These are phyloP conservation scores for Takifugu rubripes DNA, from an alignment of 2,797 vertebrate species.

Conservation along the genomic window DNA sequence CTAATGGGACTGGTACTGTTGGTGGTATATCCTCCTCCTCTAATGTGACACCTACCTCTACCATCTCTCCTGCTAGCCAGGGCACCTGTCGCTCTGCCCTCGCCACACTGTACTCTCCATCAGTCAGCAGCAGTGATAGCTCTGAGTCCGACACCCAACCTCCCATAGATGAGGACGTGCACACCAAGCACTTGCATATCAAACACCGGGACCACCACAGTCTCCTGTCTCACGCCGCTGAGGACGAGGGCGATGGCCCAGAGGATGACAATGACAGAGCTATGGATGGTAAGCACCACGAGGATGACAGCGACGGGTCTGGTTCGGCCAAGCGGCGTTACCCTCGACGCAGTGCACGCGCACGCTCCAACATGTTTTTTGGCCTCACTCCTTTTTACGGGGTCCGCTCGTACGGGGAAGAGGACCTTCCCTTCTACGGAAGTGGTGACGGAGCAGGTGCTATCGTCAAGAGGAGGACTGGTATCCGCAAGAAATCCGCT, in stretches of 20 bases:
- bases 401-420: constrained; percentile 94
- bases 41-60: constrained; percentile 62
- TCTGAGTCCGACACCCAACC: constrained; percentile 76
- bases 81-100: constrained; percentile 53
- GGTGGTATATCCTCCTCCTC: constrained; percentile 61
- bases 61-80: constrained; percentile 58
- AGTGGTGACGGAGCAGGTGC: constrained; percentile 75
- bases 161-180: constrained; percentile 65
- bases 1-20: constrained; percentile 73
- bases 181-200: constrained; percentile 43
- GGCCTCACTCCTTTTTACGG: constrained; percentile 96
- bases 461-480: constrained; percentile 81
- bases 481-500: constrained; percentile 84
- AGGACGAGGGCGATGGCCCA: constrained; percentile 66
- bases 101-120: constrained; percentile 69
- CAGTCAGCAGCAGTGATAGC: constrained; percentile 77
- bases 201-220: constrained; percentile 47
- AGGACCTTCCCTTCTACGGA: constrained; percentile 92
- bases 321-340: constrained; percentile 93
- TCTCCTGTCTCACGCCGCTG: constrained; percentile 51
- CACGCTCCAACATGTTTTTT: constrained; percentile 99
- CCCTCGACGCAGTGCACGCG: constrained; percentile 92
- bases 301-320: constrained; percentile 84
- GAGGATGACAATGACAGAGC: constrained; percentile 70
- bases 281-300: constrained; percentile 83